Evolutionary conservation across 2,113 vertebrate species (phyloP).

Genomic region (Tetrax tetrax): DNA sequence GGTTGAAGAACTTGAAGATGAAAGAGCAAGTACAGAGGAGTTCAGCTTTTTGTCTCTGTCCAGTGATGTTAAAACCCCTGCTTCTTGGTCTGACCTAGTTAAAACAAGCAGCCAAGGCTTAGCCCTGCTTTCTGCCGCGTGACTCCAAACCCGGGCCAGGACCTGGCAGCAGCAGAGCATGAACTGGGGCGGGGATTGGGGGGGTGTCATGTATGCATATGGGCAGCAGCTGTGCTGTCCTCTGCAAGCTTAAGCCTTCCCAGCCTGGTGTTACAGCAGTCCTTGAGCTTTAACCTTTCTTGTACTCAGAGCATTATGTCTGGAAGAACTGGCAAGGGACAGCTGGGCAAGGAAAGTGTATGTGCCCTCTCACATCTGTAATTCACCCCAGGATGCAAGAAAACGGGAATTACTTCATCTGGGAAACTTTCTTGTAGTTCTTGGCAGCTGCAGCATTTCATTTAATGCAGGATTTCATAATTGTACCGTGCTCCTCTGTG

Average conservation of each 20-base stretch:
- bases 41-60: background rate
- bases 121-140: background rate
- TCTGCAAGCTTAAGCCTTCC: background rate
- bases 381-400: background rate
- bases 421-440: background rate
- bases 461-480: background rate
- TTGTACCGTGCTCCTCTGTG: accelerated
- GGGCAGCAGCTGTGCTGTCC: background rate
- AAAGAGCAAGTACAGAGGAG: background rate
- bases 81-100: background rate
- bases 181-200: too few species aligned
- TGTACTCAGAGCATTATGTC: background rate
- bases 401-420: background rate
- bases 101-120: background rate
- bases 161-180: background rate
- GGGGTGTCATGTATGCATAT: too few species aligned
- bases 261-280: background rate
- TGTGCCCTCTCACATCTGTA: background rate
- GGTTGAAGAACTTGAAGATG: background rate
- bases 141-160: background rate
- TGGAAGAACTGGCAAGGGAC: background rate
- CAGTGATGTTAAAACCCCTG: background rate
- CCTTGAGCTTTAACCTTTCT: background rate
- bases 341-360: accelerated
- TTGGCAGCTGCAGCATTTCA: background rate